Conservation (phyloP, 2,113 vertebrate species). For the Eulemur rufifrons region DNA sequence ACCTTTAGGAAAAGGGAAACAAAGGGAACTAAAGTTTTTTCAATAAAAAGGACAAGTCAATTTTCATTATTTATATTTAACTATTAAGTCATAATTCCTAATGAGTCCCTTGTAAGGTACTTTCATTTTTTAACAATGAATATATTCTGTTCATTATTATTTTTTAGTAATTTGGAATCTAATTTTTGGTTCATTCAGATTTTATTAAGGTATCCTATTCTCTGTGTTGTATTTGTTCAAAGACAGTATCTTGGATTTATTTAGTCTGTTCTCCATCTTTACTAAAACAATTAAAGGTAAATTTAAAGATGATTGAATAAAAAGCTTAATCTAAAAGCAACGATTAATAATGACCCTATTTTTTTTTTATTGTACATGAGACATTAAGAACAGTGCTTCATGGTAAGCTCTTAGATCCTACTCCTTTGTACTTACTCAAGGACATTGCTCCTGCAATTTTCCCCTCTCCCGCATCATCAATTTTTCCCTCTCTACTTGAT, state of each 20-base stretch:
- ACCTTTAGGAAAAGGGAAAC: slow-evolving; percentile 82
- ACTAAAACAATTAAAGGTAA: background rate
- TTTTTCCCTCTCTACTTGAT: background rate
- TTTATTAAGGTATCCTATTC: slow-evolving; percentile 28
- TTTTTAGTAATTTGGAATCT: background rate
- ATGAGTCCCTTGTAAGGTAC: background rate
- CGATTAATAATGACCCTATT: background rate
- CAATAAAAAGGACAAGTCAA: slow-evolving; percentile 38
- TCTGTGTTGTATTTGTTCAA: background rate
- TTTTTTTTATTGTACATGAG: background rate
- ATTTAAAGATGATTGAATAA: slow-evolving; percentile 9
- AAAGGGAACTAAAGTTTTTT: background rate
- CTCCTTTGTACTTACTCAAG: background rate
- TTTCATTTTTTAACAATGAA: slow-evolving; percentile 26
- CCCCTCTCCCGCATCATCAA: background rate
- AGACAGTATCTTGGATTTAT: background rate
- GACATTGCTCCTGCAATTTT: background rate
- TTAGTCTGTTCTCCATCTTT: background rate
- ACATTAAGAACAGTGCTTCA: background rate
- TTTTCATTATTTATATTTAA: slow-evolving; percentile 45
- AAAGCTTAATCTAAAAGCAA: slow-evolving; percentile 41
- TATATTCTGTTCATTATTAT: slow-evolving; percentile 9
- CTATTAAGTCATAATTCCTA: slow-evolving; percentile 22
- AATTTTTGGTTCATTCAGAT: slow-evolving; percentile 33
- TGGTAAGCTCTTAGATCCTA: background rate